Percentiles rank a stretch among this genome's conserved stretches.
Evolutionary conservation across 2,113 vertebrate genomes (phyloP).

Genomic region (Cyphomyrus plagiostoma): DNA sequence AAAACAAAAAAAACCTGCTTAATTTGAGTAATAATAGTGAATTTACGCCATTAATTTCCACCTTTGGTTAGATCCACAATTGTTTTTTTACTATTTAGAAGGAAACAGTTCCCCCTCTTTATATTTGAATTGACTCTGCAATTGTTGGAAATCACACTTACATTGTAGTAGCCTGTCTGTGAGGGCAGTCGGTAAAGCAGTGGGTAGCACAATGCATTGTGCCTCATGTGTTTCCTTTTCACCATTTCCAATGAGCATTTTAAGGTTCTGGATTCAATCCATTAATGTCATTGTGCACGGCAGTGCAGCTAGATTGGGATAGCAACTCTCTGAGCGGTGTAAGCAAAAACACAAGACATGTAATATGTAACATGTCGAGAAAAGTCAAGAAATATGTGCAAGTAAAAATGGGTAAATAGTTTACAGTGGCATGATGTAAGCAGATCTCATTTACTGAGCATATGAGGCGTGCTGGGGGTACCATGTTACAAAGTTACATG

Average conservation of each 20-base stretch:
- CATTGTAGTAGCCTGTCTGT: not conserved
- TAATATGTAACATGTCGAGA: not conserved
- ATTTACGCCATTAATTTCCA: not conserved
- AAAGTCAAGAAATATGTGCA: not conserved
- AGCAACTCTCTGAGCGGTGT: not conserved
- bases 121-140: not conserved
- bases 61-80: not conserved
- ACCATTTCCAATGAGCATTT: not conserved
- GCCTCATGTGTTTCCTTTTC: not conserved
- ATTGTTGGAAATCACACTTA: not conserved
- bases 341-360: not conserved
- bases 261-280: not conserved
- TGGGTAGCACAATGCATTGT: not conserved
- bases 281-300: not conserved
- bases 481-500: too few relatives aligned
- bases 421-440: not conserved
- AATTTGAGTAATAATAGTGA: not conserved
- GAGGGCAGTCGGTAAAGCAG: not conserved
- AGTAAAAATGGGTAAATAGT: not conserved
- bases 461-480: too few relatives aligned
- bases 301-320: not conserved
- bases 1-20: not conserved
- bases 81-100: not conserved
- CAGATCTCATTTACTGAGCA: too few relatives aligned
- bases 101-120: not conserved